Base-by-base conservation (phyloP, 2,797 vertebrate species). In the Knipowitschia caucasica region DNA sequence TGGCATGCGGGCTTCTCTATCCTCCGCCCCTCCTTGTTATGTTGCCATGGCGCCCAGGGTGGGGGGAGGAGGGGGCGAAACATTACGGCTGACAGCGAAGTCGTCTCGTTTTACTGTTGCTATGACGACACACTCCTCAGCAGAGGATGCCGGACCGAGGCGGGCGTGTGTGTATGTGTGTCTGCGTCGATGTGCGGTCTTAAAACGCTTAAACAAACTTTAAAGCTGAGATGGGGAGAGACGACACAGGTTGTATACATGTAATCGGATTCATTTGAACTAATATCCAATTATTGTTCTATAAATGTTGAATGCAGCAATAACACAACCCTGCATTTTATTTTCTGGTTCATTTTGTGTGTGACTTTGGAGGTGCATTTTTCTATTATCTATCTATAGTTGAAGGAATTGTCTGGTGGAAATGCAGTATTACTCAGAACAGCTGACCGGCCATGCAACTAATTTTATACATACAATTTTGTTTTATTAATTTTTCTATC, bases 101-200 rank as follows among this genome's bases (percentile, higher is more conserved):
- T 94, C 92, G 93, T 94, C 93, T 95, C 92, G 94, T 94, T 94
- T 93, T 93, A 83, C 88, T 92, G 94, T 98, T 95, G 92, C 95
- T 91, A 97, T 98, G 94, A 93, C 93, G 91, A 97, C 94, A 88
- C 79, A 92, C 91, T 93, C 92, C 92, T 94, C 91, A 88, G 92
- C 92, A 91, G 92, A 91, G 89, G 91, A 25, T 25, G 23, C 84
- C 81, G 75, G 71, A 6, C 73, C 52, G 68, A 84, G 81, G 76
- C 79, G 84, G 80, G 40, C 34, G 11, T 59, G 29, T 58, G 25
- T 51, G 39, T 49, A 54, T 61, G 51, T 63, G 60, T 66, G 66
- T 67, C 81, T 75, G 84, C 65, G 73, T 77, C 78, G 73, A 80
- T 86, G n/a, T n/a, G n/a, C n/a, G n/a, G n/a, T n/a, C n/a, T n/a